Base-by-base conservation (phyloP, 2,888 invertebrate genomes). In the Drosophila anomelani region DNA sequence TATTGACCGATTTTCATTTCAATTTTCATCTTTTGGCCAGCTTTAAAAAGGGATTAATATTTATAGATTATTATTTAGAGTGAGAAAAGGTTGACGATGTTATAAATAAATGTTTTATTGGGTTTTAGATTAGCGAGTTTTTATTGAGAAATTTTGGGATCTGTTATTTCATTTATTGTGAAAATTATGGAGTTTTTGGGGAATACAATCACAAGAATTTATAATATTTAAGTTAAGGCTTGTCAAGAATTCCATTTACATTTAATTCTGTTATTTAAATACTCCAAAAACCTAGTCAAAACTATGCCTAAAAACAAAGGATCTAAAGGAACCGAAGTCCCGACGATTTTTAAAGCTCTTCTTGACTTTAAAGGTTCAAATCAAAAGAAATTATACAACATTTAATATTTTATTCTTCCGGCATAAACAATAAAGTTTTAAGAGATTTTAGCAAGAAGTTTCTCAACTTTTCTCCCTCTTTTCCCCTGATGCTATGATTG, bases 1-100 rank as follows among this genome's bases (percentile, higher is more conserved):
- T 66, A 49, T 56, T 74, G 53, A 15, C 38, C 38, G 46, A 59
- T 55, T 72, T 53, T 72, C 72, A 74, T 74, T 64, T 49, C 46
- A 51, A 47, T 66, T 29, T 47, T 74, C 74, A 53, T 57, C 44
- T 66, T 58, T 36, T 26, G 51, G 74, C 57, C 59, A 71, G 43
- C 71, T 47, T 34, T 57, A 15, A 46, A 43, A 29, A 6, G 20
- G 32, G 13, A 46, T 20, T 20, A 15, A 9, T n/a, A 29, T 29
- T 2, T 10, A 26, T 10, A 2, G 3, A 8, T 29, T n/a, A 47
- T n/a, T 47, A 46, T n/a, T 47, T 6, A 3, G 26, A n/a, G 5
- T 3, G 4, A 4, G 1, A 9, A n/a, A 44, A 3, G 13, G 6
- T 12, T 43, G 0, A 7, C 1, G 20, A 7, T 44, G 2, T 44